phyloP scores from a whole-genome alignment of 2,797 vertebrate genomes.

The Alosa sapidissima region DNA sequence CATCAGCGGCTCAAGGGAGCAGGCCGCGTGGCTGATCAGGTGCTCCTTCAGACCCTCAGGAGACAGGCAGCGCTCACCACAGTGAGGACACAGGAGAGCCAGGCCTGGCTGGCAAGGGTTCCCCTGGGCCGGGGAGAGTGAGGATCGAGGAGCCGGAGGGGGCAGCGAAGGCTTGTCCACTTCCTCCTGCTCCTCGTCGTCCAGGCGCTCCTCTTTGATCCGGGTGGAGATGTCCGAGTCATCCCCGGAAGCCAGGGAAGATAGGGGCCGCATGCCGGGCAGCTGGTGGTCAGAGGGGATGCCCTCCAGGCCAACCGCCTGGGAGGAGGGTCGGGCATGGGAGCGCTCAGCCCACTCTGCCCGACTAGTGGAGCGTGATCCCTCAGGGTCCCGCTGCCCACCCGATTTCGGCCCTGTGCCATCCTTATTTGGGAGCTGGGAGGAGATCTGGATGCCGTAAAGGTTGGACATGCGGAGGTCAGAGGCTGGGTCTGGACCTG shows the following conservation, averaged over 20 bases:
- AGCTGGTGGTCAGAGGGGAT: slow-evolving; percentile 72
- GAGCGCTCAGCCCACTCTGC: slow-evolving; percentile 72
- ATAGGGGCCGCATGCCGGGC: slow-evolving; percentile 65
- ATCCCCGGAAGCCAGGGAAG: slow-evolving; percentile 69
- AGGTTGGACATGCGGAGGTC: slow-evolving; percentile 92
- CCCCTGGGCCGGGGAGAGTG: slow-evolving; percentile 68
- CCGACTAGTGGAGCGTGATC: slow-evolving; percentile 61
- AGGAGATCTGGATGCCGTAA: slow-evolving; percentile 98
- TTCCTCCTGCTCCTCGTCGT: slow-evolving; percentile 74
- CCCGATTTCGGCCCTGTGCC: slow-evolving; percentile 69
- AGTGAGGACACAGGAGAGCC: slow-evolving; percentile 86
- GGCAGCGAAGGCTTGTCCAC: slow-evolving; percentile 50
- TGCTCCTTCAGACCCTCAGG: slow-evolving; percentile 84
- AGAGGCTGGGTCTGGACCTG: slow-evolving; percentile 69
- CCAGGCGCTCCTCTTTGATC: slow-evolving; percentile 87
- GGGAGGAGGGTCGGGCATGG: slow-evolving; percentile 79
- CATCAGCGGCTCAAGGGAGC: slow-evolving; percentile 81
- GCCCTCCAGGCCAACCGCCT: slow-evolving; percentile 83
- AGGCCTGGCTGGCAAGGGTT: slow-evolving; percentile 64
- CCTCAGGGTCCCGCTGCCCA: slow-evolving; percentile 55
- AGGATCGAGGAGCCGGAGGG: slow-evolving; percentile 26
- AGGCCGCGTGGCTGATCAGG: slow-evolving; percentile 85
- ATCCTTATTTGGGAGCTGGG: slow-evolving; percentile 84
- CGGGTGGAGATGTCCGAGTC: slow-evolving; percentile 75
- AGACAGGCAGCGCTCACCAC: slow-evolving; percentile 88